Base-by-base conservation (phyloP, 1,140 invertebrate species). In the Andricus grossulariae region DNA sequence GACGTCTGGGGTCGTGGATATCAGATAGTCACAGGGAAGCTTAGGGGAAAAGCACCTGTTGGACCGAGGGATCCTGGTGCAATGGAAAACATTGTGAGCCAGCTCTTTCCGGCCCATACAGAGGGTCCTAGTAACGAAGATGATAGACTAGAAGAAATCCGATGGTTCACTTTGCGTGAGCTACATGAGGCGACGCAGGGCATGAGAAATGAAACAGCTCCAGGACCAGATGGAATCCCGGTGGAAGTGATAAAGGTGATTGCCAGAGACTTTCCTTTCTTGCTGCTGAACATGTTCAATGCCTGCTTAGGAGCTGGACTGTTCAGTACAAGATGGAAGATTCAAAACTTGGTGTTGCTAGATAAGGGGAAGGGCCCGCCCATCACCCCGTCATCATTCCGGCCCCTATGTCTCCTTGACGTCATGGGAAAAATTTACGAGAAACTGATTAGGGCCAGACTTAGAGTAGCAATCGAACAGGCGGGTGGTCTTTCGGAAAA, bases 401-500 rank as follows among this genome's bases (percentile, higher is more conserved):
- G 89, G 55, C 88, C 88, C 2, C 73, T 89, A 2, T 85, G 84
- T 66, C 76, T 90, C 54, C 73, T 89, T 21, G 80, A 85, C 45
- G 80, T 82, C 8, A 76, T 77, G 0, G 86, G 79, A 0, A 90
- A 88, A 66, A 18, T 88, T 0, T 77, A 86, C 45, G 83, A 88
- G 54, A 49, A 77, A 3, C 51, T 88, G 2, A 73, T 88, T 13
- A 25, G 74, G 12, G 25, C 49, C 50, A 80, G 86, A 16, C 75
- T 87, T 15, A 57, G 77, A 15, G 11, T 32, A 13, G 79, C 83
- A 16, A 15, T 87, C 0, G 71, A 66, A 16, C 66, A 32, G 6
- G 75, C 19, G 4, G 83, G 83, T 11, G 79, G 76, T 0, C 72
- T 88, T 0, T 78, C 83, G 50, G 25, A 25, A 25, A 25, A 25